phyloP scores from a whole-genome alignment of 2,113 vertebrate genomes.

The Tragelaphus imberbis region DNA sequence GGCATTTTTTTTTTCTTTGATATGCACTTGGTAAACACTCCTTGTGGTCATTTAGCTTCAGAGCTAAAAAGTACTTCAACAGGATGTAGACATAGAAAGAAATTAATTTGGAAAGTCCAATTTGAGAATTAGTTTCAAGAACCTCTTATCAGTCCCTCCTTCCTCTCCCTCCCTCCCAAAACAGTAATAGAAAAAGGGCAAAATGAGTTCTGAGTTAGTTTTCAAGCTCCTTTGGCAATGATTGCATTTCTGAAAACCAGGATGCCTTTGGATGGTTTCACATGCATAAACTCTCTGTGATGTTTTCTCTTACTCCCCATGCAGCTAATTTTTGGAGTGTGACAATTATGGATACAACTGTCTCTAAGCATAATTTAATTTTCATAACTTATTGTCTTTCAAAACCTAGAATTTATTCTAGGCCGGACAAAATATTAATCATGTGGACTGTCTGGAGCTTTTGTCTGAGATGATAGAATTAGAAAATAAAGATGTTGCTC shows the following conservation, averaged over 20 bases:
- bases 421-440: constrained; percentile 6
- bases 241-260: neutral
- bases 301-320: neutral
- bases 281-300: neutral
- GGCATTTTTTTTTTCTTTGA: neutral
- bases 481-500: neutral
- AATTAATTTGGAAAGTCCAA: neutral
- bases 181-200: neutral
- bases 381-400: constrained; percentile 30
- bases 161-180: neutral
- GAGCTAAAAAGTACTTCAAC: neutral
- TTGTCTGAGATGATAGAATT: neutral
- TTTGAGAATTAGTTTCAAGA: constrained; percentile 4
- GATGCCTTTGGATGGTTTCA: neutral
- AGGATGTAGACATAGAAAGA: neutral
- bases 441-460: neutral
- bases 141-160: neutral
- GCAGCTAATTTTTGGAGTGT: neutral
- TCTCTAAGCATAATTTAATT: constrained; percentile 19
- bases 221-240: neutral
- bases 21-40: neutral
- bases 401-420: constrained; percentile 28
- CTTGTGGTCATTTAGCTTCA: neutral
- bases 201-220: neutral
- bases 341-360: neutral